phyloP scores from a whole-genome alignment of 2,797 vertebrate species.

The Sebastes hopkinsi region DNA sequence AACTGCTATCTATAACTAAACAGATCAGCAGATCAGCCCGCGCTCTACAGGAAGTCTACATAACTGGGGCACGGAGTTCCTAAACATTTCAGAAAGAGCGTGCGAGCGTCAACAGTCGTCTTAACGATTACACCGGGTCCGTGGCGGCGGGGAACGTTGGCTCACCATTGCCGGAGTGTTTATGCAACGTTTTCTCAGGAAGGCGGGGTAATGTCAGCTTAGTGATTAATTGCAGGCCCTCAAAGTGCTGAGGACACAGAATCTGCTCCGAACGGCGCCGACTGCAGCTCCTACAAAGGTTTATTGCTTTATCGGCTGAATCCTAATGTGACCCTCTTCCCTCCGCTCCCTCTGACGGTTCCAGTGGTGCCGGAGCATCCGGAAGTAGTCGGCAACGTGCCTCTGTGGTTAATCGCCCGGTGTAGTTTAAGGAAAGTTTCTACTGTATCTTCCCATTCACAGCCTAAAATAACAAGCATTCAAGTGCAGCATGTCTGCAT shows the following conservation, averaged over 20 bases:
- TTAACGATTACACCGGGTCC: slow-evolving; percentile 37
- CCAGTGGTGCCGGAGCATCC: slow-evolving; percentile 50
- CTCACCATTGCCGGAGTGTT: slow-evolving; percentile 61
- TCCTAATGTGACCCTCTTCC: slow-evolving; percentile 71
- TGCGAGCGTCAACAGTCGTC: slow-evolving; percentile 36
- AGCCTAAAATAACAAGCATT: slow-evolving; percentile 12
- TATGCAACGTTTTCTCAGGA: slow-evolving; percentile 59
- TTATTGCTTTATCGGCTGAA: slow-evolving; percentile 81
- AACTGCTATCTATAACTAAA: slow-evolving; percentile 44
- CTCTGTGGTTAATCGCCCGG: slow-evolving; percentile 43
- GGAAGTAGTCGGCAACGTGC: slow-evolving; percentile 41
- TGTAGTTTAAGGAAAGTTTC: slow-evolving; percentile 22
- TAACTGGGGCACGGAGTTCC: slow-evolving; percentile 47
- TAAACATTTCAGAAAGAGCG: slow-evolving; percentile 46
- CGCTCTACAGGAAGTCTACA: slow-evolving; percentile 37
- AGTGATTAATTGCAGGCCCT: slow-evolving; percentile 76
- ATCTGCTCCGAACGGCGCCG: slow-evolving; percentile 68
- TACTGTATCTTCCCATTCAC: slow-evolving; percentile 31
- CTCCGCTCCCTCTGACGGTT: slow-evolving; percentile 36
- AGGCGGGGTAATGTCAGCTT: slow-evolving; percentile 69
- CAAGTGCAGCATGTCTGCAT: slow-evolving; percentile 24
- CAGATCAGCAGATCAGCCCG: slow-evolving; percentile 45
- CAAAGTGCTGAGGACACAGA: slow-evolving; percentile 79
- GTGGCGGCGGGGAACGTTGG: slow-evolving; percentile 32
- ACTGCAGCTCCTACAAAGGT: slow-evolving; percentile 71